A percentile compares a stretch with the other conserved stretches of the same genome.
These are phyloP conservation scores for Anastrepha obliqua DNA, from an alignment of 1,140 invertebrate species.

Conservation along the genomic window DNA sequence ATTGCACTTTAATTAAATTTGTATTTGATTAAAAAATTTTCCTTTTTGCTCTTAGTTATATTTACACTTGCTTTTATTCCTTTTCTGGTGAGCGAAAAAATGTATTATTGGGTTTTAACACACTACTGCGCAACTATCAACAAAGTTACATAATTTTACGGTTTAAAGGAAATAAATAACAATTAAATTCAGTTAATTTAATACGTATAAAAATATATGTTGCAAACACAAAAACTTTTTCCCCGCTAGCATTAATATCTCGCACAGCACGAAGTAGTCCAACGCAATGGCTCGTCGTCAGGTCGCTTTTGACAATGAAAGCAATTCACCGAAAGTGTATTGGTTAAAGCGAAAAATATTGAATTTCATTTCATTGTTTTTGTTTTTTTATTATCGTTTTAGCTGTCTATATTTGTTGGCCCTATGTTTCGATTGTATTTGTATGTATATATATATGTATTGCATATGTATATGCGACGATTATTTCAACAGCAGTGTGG, in stretches of 20 bases:
- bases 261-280: background rate
- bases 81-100: background rate
- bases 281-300: background rate
- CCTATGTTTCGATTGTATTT: background rate
- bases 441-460: background rate
- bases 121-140: background rate
- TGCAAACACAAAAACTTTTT: background rate
- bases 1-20: constrained; percentile 23
- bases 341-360: constrained; percentile 70
- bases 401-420: constrained; percentile 65
- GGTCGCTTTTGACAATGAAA: constrained; percentile 65
- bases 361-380: constrained; percentile 60
- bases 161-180: background rate
- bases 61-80: background rate
- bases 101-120: background rate
- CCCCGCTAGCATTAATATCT: background rate
- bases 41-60: background rate
- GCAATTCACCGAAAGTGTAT: constrained; percentile 70
- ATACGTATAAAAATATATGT: background rate
- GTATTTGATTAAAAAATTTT: background rate
- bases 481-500: background rate
- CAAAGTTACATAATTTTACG: background rate
- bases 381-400: constrained; percentile 40
- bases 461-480: background rate
- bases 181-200: background rate